These are phyloP conservation scores for Papilio machaon DNA, from an alignment of 1,140 invertebrate genomes.

Conservation along the genomic window DNA sequence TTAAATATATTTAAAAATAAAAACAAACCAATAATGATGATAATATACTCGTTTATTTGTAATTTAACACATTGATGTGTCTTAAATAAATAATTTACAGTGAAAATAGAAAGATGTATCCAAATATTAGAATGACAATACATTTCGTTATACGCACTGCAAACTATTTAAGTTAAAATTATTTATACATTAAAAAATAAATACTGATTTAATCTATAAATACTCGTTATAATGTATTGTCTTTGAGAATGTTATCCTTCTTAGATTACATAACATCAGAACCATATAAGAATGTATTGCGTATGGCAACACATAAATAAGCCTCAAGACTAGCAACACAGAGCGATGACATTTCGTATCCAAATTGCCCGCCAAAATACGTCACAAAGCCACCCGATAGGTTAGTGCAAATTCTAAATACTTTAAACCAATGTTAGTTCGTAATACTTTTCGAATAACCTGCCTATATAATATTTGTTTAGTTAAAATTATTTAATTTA, in stretches of 20 bases:
- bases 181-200: conserved; percentile 28
- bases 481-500: not conserved
- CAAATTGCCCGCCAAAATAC: conserved; percentile 31
- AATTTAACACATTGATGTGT: conserved; percentile 42
- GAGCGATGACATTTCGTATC: not conserved
- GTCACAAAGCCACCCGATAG: conserved; percentile 27
- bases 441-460: conserved; percentile 9
- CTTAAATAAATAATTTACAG: conserved; percentile 48
- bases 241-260: conserved; percentile 8
- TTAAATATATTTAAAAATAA: conserved; percentile 61
- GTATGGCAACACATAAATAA: conserved; percentile 31
- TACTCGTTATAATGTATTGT: conserved; percentile 30
- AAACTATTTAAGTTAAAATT: conserved; percentile 14
- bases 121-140: conserved; percentile 30
- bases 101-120: conserved; percentile 41
- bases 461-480: not conserved
- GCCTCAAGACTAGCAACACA: conserved; percentile 39
- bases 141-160: not conserved
- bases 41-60: conserved; percentile 74
- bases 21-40: conserved; percentile 73
- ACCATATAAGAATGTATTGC: conserved; percentile 21
- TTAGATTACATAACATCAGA: conserved; percentile 31
- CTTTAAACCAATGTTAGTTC: conserved; percentile 37
- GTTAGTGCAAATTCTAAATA: conserved; percentile 33
- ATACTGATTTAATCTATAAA: conserved; percentile 30